Percentiles rank a stretch among this genome's conserved stretches.
phyloP scores from a whole-genome alignment of 2,113 vertebrate genomes.

The Pandion haliaetus region DNA sequence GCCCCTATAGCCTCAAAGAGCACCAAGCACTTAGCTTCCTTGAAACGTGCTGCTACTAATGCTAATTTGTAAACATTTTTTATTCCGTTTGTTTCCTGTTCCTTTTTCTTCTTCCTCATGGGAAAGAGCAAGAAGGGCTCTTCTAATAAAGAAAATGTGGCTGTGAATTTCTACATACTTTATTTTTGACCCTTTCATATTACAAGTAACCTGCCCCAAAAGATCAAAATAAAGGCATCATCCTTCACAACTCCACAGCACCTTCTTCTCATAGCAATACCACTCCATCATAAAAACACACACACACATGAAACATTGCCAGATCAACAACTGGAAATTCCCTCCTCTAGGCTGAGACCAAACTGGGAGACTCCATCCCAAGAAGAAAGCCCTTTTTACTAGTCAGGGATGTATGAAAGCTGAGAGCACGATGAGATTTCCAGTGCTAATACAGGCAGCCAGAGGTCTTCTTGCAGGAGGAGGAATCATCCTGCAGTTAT shows the following conservation, averaged over 20 bases:
- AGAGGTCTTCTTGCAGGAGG: not conserved
- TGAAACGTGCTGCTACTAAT: rapidly evolving
- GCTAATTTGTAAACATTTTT: not conserved
- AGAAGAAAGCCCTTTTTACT: not conserved
- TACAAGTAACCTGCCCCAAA: not conserved
- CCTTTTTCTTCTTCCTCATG: not conserved
- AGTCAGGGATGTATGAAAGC: not conserved
- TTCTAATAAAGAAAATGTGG: not conserved
- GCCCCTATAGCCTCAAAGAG: not conserved
- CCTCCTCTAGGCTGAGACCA: not conserved
- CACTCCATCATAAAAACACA: not conserved
- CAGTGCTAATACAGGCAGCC: not conserved
- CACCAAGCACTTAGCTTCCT: not conserved
- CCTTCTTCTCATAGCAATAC: not conserved
- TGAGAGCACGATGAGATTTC: not conserved
- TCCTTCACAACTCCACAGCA: not conserved
- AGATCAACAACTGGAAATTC: not conserved
- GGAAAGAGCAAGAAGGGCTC: not conserved
- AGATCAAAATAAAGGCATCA: not conserved
- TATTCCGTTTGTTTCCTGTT: not conserved
- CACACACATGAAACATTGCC: rapidly evolving
- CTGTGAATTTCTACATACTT: not conserved
- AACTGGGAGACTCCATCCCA: not conserved
- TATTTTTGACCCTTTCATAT: not conserved
- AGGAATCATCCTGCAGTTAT: not conserved